Percentiles rank a stretch among this genome's conserved stretches.
These are phyloP conservation scores for Malurus alboscapulatus DNA, from an alignment of 2,113 vertebrate species.

Conservation along the genomic window DNA sequence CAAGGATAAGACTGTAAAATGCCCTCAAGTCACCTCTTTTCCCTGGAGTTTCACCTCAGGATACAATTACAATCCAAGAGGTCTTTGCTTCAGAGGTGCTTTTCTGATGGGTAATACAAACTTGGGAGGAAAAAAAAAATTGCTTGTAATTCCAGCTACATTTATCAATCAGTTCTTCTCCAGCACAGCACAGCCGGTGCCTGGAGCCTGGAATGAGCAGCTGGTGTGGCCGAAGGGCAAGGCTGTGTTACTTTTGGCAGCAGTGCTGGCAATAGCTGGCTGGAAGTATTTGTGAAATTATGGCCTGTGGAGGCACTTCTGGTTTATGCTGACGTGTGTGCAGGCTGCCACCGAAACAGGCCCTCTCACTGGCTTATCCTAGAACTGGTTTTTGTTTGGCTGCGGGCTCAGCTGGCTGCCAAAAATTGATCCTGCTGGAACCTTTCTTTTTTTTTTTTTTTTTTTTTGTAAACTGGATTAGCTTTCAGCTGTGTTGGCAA, in stretches of 20 bases:
- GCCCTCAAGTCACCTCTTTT: neutral
- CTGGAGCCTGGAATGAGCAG: constrained; percentile 27
- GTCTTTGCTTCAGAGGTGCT: neutral
- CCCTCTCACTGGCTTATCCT: neutral
- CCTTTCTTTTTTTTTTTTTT: neutral
- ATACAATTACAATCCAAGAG: neutral
- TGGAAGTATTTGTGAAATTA: constrained; percentile 37
- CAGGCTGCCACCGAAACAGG: neutral
- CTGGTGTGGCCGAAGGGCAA: constrained; percentile 38
- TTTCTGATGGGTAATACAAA: neutral
- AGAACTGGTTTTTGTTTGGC: neutral
- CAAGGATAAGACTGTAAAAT: constrained; percentile 3
- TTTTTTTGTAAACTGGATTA: neutral
- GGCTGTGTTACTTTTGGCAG: constrained; percentile 60
- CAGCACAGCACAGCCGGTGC: neutral
- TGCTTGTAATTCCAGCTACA: neutral
- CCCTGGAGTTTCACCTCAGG: neutral
- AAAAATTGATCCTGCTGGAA: constrained; percentile 16
- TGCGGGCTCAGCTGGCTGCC: neutral
- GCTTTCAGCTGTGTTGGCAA: constrained; percentile 40
- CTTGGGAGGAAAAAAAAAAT: neutral
- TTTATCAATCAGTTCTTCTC: constrained; percentile 13
- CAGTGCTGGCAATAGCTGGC: neutral
- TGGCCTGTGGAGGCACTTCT: neutral
- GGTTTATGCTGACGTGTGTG: constrained; percentile 30